Evolutionary conservation across 92 coral and sea anemone species (phyloP).

Genomic region (Phymanthus crucifer): DNA sequence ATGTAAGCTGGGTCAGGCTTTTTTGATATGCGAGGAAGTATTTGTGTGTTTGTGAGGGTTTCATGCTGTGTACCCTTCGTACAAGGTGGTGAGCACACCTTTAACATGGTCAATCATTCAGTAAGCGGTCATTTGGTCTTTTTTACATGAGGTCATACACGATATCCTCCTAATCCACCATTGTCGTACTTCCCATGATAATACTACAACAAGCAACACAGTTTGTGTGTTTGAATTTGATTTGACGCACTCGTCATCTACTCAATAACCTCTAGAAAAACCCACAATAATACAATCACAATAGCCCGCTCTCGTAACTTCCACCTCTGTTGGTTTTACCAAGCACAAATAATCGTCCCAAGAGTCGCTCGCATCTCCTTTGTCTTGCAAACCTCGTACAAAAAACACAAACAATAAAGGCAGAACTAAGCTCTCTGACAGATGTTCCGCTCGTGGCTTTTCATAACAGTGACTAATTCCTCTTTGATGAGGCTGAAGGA

Average conservation of each 20-base stretch:
- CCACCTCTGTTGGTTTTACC: not conserved
- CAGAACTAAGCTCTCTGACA: not conserved
- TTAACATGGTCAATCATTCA: not conserved
- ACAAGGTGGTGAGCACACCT: not conserved
- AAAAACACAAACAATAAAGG: not conserved
- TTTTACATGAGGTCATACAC: not conserved
- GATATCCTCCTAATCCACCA: not conserved
- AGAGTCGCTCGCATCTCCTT: not conserved
- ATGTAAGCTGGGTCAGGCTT: too few species aligned
- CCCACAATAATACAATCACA: not conserved
- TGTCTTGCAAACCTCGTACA: not conserved
- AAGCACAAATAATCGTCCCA: not conserved
- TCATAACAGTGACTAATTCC: slow-evolving; percentile 2
- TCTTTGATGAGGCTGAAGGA: not conserved
- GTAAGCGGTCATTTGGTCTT: not conserved
- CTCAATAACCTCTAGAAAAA: not conserved
- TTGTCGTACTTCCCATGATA: slow-evolving; percentile 1
- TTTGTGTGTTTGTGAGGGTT: too few species aligned
- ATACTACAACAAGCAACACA: not conserved
- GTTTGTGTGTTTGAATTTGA: not conserved
- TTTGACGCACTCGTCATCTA: not conserved
- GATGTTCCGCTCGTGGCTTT: not conserved
- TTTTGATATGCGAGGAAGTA: too few species aligned
- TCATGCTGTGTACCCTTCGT: too few species aligned
- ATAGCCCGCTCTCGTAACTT: not conserved